Base-by-base conservation (phyloP, 2,797 vertebrate species). In the Ctenochaetus hawaiiensis region DNA sequence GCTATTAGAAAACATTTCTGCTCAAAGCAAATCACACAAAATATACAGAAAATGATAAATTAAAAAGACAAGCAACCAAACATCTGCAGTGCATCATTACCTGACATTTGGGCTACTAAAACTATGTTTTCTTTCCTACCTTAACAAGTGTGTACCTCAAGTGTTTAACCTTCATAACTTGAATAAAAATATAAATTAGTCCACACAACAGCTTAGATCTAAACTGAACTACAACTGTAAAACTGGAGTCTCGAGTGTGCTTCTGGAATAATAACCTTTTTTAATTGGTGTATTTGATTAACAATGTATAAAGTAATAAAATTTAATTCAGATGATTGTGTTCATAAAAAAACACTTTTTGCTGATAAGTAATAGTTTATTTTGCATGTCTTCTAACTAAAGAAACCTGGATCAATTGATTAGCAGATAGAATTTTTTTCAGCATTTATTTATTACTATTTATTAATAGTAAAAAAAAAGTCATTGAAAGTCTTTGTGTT, bases 1-100 rank as follows among this genome's bases (percentile, higher is more conserved):
- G 54, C 69, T 85, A 69, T 91, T 78, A 88, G 77, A 89, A 92
- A 92, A 90, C 53, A 88, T 81, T 78, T 84, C 81, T 77, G 70
- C 75, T 76, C 60, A 73, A 83, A 81, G 54, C 60, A 91, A 91
- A 89, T 87, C 70, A 89, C 89, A 89, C 22, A 68, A 75, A 75
- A 78, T 54, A 62, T 90, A 80, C 83, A 87, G 82, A 87, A 84
- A 83, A 76, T 62, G 60, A 89, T 83, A 81, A 89, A 90, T 87
- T 78, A 80, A 82, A 85, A 71, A 77, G 37, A 87, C 64, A 54
- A 82, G 78, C 67, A 47, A 87, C 79, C 76, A 74, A 87, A 75
- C 54, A 72, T 75, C 72, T 80, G 75, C 82, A 81, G 83, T 78
- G 74, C 83, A 74, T 78, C 51, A 26, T 62, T 52, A 65, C 49